A percentile compares a stretch with the other conserved stretches of the same genome.
Conservation (phyloP, 1,140 invertebrate genomes). For the Centruroides vittatus region DNA sequence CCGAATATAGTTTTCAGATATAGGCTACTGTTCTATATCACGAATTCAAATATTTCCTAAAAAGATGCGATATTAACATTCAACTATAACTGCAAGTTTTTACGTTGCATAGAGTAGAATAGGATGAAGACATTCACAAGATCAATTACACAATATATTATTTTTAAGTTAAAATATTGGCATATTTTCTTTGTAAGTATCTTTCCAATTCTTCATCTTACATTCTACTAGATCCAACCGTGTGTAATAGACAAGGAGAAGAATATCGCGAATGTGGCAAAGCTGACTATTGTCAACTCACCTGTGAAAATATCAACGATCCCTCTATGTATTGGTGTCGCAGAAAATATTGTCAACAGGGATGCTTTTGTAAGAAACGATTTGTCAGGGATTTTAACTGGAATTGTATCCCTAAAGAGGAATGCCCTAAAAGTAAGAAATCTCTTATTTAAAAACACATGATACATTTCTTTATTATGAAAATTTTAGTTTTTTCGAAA, state of each 20-base stretch:
- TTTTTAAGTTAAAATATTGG: background rate
- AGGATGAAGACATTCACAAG: no score
- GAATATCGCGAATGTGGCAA: background rate
- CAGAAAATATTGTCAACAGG: background rate
- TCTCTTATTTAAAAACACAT: no score
- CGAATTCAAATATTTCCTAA: no score
- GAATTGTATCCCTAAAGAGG: constrained; percentile 3
- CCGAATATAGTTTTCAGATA: no score
- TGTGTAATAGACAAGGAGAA: background rate
- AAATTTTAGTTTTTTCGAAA: no score
- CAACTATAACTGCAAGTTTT: no score
- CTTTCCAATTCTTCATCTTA: background rate
- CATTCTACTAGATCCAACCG: background rate
- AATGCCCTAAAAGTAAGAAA: background rate
- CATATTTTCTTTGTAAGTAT: background rate
- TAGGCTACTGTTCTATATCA: no score
- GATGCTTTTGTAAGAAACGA: constrained; percentile 13
- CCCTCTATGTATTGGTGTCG: background rate
- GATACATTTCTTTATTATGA: no score
- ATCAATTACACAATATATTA: background rate
- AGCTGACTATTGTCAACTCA: background rate
- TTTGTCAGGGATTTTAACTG: background rate
- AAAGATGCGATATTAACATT: no score
- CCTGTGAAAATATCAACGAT: background rate
- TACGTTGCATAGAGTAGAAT: no score